phyloP scores from a whole-genome alignment of 2,888 invertebrate genomes.

The Hydroisotoma schaefferi region DNA sequence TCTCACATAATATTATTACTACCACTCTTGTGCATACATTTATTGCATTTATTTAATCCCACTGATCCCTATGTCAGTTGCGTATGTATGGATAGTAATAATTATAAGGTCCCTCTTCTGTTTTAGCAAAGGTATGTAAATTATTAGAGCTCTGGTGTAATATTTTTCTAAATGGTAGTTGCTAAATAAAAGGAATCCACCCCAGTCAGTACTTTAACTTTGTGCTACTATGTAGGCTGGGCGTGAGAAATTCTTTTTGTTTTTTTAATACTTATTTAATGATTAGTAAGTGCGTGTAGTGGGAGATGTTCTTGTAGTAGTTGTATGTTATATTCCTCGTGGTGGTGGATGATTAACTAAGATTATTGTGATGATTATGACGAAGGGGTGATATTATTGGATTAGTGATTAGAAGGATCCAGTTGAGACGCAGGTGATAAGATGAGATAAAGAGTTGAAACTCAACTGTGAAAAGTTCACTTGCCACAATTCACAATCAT shows the following conservation, averaged over 20 bases:
- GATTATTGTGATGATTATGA: conserved; percentile 1
- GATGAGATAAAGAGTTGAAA: conserved; percentile 45
- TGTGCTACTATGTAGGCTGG: too few relatives aligned
- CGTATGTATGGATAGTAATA: conserved; percentile 11
- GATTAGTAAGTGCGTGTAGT: background rate
- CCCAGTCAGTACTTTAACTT: too few relatives aligned
- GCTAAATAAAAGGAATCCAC: background rate
- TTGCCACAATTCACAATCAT: too few relatives aligned
- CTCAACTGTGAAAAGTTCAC: conserved; percentile 38
- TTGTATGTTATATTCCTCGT: background rate
- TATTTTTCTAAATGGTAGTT: background rate
- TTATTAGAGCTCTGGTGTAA: background rate
- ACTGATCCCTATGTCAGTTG: conserved; percentile 1
- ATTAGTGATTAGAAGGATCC: conserved; percentile 37
- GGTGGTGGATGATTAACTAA: background rate
- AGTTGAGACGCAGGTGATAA: conserved; percentile 40
- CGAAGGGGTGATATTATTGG: conserved; percentile 26
- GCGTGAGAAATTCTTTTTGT: background rate
- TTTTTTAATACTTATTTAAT: background rate
- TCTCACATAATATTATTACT: background rate
- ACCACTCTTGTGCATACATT: too few relatives aligned
- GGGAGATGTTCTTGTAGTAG: background rate
- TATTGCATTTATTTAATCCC: background rate
- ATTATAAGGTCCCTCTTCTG: background rate
- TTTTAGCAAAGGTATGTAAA: conserved; percentile 5